These are phyloP conservation scores for Diogma glabrata DNA, from an alignment of 2,888 invertebrate species.

Conservation along the genomic window DNA sequence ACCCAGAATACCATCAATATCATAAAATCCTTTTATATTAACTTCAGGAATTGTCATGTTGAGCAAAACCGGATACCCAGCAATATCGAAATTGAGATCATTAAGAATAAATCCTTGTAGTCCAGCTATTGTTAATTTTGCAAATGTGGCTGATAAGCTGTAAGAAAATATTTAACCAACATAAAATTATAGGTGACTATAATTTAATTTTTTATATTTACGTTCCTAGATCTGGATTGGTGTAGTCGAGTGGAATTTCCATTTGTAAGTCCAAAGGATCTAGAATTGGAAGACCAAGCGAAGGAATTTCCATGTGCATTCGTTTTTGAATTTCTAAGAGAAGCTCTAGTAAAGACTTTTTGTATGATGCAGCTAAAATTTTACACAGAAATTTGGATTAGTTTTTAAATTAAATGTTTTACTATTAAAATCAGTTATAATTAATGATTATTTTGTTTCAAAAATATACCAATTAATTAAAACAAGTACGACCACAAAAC, in stretches of 20 bases:
- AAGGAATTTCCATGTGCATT: constrained; percentile 7
- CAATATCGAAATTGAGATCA: neutral
- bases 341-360: neutral
- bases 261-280: neutral
- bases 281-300: neutral
- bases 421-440: too few relatives aligned
- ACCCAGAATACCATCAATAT: neutral
- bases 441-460: too few relatives aligned
- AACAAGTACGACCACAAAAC: too few relatives aligned
- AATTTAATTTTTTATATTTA: too few relatives aligned
- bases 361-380: neutral
- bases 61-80: neutral
- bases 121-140: neutral
- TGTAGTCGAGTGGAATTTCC: too few relatives aligned
- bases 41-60: neutral
- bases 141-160: neutral
- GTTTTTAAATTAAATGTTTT: too few relatives aligned
- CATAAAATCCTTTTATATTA: neutral
- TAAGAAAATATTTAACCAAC: neutral
- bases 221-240: too few relatives aligned
- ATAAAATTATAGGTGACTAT: too few relatives aligned
- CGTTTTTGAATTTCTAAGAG: neutral
- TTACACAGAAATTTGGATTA: too few relatives aligned
- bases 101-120: neutral
- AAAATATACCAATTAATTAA: too few relatives aligned